Percentiles rank a stretch among this genome's conserved stretches.
These are phyloP conservation scores for Pelmatolapia mariae DNA, from an alignment of 2,113 vertebrate species.

Conservation along the genomic window DNA sequence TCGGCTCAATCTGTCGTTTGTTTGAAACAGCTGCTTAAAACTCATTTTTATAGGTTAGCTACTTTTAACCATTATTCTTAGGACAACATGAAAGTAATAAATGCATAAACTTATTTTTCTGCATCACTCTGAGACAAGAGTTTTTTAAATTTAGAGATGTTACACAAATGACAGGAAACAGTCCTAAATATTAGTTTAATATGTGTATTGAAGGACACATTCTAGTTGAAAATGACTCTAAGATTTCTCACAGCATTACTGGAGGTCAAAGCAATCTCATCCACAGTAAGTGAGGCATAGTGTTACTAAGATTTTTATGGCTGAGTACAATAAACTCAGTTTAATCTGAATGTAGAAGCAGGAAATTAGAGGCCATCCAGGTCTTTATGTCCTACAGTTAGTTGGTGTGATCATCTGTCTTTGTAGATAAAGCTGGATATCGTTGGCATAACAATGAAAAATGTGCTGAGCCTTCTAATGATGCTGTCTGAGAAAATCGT, in stretches of 20 bases:
- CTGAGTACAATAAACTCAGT: not conserved
- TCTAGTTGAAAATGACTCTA: not conserved
- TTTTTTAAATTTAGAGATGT: not conserved
- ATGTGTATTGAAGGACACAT: not conserved
- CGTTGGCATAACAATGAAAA: not conserved
- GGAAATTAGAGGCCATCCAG: not conserved
- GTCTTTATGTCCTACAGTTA: not conserved
- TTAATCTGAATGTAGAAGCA: not conserved
- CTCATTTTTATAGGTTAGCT: not conserved
- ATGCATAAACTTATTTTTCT: accelerated
- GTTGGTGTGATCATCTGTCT: not conserved
- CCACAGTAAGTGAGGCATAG: not conserved
- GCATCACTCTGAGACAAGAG: not conserved
- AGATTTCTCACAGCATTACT: not conserved
- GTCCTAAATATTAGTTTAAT: not conserved
- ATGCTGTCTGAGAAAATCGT: not conserved
- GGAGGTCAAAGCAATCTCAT: not conserved
- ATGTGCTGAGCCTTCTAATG: not conserved
- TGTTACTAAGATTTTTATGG: not conserved
- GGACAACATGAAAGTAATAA: not conserved
- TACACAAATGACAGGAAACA: not conserved
- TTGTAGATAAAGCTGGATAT: not conserved
- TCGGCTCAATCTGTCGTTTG: not conserved
- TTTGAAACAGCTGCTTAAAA: not conserved
- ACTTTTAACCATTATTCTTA: not conserved